phyloP scores from a whole-genome alignment of 2,888 invertebrate species.

The Lepetodrilus schrolli region DNA sequence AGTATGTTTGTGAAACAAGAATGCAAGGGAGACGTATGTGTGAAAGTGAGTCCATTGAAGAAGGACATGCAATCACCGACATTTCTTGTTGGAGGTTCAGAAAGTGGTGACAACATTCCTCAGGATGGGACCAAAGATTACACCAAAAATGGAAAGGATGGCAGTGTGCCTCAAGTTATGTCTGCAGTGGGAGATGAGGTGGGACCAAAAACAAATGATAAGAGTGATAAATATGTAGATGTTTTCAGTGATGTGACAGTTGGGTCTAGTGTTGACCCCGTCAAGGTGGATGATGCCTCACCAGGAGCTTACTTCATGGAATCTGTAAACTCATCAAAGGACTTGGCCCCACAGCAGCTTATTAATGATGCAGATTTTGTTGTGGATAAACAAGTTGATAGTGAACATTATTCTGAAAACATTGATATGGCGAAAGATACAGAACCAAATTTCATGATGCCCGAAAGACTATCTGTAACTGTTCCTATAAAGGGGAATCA shows the following conservation, averaged over 20 bases:
- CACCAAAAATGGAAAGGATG: background rate
- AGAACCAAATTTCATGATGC: background rate
- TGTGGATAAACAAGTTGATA: too few species aligned
- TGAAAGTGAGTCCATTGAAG: too few species aligned
- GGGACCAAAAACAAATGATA: background rate
- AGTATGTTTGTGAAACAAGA: too few species aligned
- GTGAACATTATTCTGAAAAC: too few species aligned
- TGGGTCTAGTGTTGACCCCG: background rate
- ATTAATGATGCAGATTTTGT: too few species aligned
- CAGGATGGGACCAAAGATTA: slow-evolving; percentile 13
- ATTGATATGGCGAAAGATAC: background rate
- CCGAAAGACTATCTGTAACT: too few species aligned
- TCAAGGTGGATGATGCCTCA: background rate
- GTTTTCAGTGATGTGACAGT: background rate
- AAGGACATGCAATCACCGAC: too few species aligned
- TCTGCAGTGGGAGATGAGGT: background rate
- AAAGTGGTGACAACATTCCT: background rate
- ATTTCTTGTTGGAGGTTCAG: slow-evolving; percentile 3
- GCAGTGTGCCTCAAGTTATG: background rate
- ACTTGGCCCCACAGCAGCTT: background rate
- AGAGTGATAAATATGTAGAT: background rate
- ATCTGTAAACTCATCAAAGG: background rate
- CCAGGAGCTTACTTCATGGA: background rate
- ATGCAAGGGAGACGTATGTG: too few species aligned
- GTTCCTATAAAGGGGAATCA: too few species aligned